Evolutionary conservation across 2,113 vertebrate genomes (phyloP).

Genomic region (Seriola quinqueradiata): DNA sequence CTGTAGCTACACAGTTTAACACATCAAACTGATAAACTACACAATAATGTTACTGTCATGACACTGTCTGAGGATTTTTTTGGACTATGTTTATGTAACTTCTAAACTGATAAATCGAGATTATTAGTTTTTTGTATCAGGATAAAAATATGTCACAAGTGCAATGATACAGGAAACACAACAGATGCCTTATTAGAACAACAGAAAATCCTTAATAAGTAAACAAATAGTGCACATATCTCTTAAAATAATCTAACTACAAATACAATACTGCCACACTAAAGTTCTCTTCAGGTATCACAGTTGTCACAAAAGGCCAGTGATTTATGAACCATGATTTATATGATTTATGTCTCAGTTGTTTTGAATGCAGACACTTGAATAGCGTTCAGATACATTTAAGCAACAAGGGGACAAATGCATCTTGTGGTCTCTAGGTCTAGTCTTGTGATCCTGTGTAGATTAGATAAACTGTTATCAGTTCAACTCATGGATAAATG

Average conservation of each 20-base stretch:
- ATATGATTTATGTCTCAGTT: too few species aligned
- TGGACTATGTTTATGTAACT: not conserved
- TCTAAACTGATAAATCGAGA: not conserved
- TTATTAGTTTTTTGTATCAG: not conserved
- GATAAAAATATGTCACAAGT: not conserved
- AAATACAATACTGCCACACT: not conserved
- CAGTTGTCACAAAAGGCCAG: not conserved
- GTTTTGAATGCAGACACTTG: slow-evolving; percentile 1
- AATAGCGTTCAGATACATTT: not conserved
- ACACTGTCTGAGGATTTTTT: not conserved
- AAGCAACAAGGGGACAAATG: slow-evolving; percentile 23
- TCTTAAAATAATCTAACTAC: not conserved
- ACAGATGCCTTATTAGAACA: not conserved
- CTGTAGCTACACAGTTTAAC: not conserved
- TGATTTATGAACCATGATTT: not conserved
- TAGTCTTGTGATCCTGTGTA: slow-evolving; percentile 44
- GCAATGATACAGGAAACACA: not conserved
- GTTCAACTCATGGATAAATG: slow-evolving; percentile 28
- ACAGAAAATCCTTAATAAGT: not conserved
- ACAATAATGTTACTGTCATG: not conserved
- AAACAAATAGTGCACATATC: not conserved
- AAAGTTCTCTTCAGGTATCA: not conserved
- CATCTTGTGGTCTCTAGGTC: slow-evolving; percentile 24
- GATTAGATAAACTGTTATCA: slow-evolving; percentile 26
- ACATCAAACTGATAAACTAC: not conserved